Evolutionary conservation across 2,888 invertebrate genomes (phyloP).

Genomic region (Thecocarcelia acutangulata): DNA sequence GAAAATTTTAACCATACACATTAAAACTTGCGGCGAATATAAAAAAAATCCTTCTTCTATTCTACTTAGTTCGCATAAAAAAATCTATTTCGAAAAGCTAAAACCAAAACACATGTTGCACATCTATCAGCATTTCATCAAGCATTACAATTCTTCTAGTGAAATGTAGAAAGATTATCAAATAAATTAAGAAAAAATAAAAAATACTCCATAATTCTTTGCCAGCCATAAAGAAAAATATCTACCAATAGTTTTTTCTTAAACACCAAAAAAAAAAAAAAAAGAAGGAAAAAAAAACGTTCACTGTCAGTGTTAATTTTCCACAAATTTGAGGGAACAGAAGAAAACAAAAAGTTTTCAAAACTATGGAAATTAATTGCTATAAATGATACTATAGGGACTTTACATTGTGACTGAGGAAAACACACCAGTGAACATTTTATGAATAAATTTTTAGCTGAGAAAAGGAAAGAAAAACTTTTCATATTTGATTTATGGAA

Average conservation of each 20-base stretch:
- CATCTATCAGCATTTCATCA: constrained; percentile 57
- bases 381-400: constrained; percentile 37
- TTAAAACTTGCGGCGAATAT: too few relatives aligned
- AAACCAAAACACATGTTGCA: constrained; percentile 48
- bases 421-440: constrained; percentile 2
- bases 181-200: constrained; percentile 21
- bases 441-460: too few relatives aligned
- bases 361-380: constrained; percentile 14
- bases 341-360: constrained; percentile 8
- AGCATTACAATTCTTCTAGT: constrained; percentile 35
- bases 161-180: constrained; percentile 26
- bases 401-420: neutral
- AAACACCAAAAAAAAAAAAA: neutral
- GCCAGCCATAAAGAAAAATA: neutral
- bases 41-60: too few relatives aligned
- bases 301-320: constrained; percentile 51
- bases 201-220: constrained; percentile 10
- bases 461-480: too few relatives aligned
- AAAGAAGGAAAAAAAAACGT: too few relatives aligned
- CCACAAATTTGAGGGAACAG: constrained; percentile 29
- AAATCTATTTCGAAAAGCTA: neutral
- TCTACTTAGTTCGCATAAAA: neutral
- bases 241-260: neutral
- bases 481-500: too few relatives aligned
- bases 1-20: too few relatives aligned